These are phyloP conservation scores for Parnassius orleans DNA, from an alignment of 2,888 invertebrate species.

Conservation along the genomic window DNA sequence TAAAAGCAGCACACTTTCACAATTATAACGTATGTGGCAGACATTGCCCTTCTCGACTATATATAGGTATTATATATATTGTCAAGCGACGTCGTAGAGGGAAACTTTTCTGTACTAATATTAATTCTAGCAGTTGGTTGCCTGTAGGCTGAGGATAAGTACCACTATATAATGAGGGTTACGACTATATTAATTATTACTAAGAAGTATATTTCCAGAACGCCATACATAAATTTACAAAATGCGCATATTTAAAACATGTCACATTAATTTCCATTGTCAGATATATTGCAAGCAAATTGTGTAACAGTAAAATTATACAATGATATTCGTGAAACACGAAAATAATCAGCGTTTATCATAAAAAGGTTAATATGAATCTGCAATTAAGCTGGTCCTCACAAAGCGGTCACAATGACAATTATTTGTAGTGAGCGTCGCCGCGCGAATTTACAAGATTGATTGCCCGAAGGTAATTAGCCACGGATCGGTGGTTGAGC, in stretches of 20 bases:
- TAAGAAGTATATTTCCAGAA: no score
- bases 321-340: slow-evolving; percentile 8
- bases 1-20: no score
- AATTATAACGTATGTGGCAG: no score
- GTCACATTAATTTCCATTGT: slow-evolving; percentile 6
- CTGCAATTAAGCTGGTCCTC: slow-evolving; percentile 47
- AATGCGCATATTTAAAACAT: neutral
- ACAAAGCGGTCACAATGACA: slow-evolving; percentile 46
- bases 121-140: no score
- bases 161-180: no score
- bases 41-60: no score
- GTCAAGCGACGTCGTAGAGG: no score
- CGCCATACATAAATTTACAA: no score
- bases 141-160: no score
- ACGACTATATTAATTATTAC: no score
- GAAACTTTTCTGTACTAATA: no score
- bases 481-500: slow-evolving; percentile 48
- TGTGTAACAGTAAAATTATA: slow-evolving; percentile 8
- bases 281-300: slow-evolving; percentile 2
- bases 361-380: slow-evolving; percentile 40
- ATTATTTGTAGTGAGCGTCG: slow-evolving; percentile 47
- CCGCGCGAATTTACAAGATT: slow-evolving; percentile 47
- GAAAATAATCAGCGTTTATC: slow-evolving; percentile 26
- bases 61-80: no score
- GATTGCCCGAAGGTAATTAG: slow-evolving; percentile 57